A percentile compares a stretch with the other conserved stretches of the same genome.
These are phyloP conservation scores for Aeoliscus strigatus DNA, from an alignment of 2,797 vertebrate genomes.

Conservation along the genomic window DNA sequence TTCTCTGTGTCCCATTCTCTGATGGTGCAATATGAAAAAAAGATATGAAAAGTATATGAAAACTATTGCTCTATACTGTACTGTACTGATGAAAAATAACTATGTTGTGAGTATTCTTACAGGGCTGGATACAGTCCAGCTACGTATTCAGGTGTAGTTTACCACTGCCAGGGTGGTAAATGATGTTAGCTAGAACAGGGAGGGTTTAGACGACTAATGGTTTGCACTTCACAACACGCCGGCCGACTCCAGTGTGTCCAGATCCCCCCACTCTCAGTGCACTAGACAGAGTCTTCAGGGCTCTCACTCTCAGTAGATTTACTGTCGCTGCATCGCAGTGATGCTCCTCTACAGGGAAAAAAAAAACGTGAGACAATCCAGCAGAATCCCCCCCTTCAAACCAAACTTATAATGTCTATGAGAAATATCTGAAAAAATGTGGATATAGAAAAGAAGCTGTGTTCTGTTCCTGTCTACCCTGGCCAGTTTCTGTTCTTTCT, in stretches of 20 bases:
- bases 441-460: constrained; percentile 65
- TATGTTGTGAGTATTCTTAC: constrained; percentile 74
- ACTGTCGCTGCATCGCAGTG: constrained; percentile 74
- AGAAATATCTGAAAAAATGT: constrained; percentile 65
- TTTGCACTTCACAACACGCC: constrained; percentile 65
- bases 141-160: constrained; percentile 78
- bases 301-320: constrained; percentile 73
- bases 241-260: constrained; percentile 63
- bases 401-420: constrained; percentile 71
- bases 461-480: constrained; percentile 65
- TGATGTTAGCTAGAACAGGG: constrained; percentile 71
- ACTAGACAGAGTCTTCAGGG: constrained; percentile 71
- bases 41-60: constrained; percentile 74
- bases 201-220: constrained; percentile 62
- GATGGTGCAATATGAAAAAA: constrained; percentile 81
- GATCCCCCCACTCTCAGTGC: constrained; percentile 68
- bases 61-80: constrained; percentile 77
- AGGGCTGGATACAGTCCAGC: constrained; percentile 67
- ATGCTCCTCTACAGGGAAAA: constrained; percentile 78
- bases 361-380: constrained; percentile 77
- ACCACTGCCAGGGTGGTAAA: constrained; percentile 70
- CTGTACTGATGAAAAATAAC: constrained; percentile 74
- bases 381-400: constrained; percentile 70
- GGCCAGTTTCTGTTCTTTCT: constrained; percentile 62
- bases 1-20: constrained; percentile 79